Conservation (phyloP, 64 coral and sea anemone species). For the Dendronephthya gigantea region DNA sequence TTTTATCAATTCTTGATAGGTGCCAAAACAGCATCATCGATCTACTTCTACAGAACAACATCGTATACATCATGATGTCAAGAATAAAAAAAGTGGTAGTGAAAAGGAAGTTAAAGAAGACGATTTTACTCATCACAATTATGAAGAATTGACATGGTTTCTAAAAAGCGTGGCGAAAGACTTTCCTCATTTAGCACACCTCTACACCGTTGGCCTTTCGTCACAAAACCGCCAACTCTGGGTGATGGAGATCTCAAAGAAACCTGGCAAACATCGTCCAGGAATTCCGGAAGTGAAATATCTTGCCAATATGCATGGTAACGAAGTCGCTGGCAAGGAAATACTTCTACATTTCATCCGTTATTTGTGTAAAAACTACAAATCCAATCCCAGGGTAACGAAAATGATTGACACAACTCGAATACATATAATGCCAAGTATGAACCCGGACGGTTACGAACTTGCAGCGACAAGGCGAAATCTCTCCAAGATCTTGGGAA, state of each 20-base stretch:
- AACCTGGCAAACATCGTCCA: constrained; percentile 67
- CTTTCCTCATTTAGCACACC: constrained; percentile 39
- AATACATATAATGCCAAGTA: constrained; percentile 86
- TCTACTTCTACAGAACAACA: neutral
- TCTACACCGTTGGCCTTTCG: constrained; percentile 73
- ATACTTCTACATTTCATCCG: constrained; percentile 73
- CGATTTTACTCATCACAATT: constrained; percentile 79
- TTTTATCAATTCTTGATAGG: neutral
- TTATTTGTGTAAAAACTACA: constrained; percentile 84
- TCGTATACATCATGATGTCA: neutral
- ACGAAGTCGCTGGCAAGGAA: constrained; percentile 83
- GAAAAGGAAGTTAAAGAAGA: constrained; percentile 27
- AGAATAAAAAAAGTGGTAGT: neutral
- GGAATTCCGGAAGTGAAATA: constrained; percentile 81
- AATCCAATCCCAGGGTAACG: constrained; percentile 40
- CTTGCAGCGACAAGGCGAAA: constrained; percentile 51
- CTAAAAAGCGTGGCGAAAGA: constrained; percentile 70
- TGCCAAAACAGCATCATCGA: neutral
- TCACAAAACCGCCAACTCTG: constrained; percentile 88
- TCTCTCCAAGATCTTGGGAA: constrained; percentile 30
- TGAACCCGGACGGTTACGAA: constrained; percentile 97
- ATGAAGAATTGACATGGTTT: constrained; percentile 97
- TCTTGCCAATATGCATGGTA: constrained; percentile 92
- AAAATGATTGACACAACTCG: constrained; percentile 64
- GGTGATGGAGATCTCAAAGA: constrained; percentile 98